Base-by-base conservation (phyloP, 1,140 invertebrate species). In the Drosophila obscura region DNA sequence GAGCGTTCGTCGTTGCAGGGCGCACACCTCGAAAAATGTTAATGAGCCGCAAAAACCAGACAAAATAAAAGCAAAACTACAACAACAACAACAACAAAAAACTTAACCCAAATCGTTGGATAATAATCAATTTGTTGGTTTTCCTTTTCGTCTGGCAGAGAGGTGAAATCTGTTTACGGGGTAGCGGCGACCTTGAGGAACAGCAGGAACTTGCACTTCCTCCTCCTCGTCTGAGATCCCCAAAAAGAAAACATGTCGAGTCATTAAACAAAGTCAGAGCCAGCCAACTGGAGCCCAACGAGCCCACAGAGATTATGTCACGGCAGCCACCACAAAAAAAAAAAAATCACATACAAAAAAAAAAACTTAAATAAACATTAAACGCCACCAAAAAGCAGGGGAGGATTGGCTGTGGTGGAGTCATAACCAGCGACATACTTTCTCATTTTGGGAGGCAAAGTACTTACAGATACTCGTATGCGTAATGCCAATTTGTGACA, bases 1-100 rank as follows among this genome's bases (percentile, higher is more conserved):
- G 11, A 39, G 35, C 35, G 11, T 13, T 39, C 35, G 26, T 28
- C 26, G 35, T 39, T 85, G 82, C 78, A 19, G 19, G 28, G 9
- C 31, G 82, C 82, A 75, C 82, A 76, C 83, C 82, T 85, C 83
- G 71, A 88, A 82, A 85, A 85, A 85, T 85, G 82, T 87, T 85
- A 85, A 85, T 85, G 83, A 85, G 80, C 80, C 61, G 63, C 53
- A 11, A 60, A 61, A 52, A 39, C 48, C 55, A 75, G 58, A 66
- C 19, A 53, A 58, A 68, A 80, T 67, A 72, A 55, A 55, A 55
- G 55, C 26, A 13, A 81, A n/a, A n/a, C n/a, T n/a, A n/a, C n/a
- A n/a, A n/a, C n/a, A n/a, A n/a, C n/a, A n/a, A n/a, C n/a, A n/a
- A n/a, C n/a, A n/a, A n/a, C n/a, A n/a, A 85, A 74, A 65, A 87